These are phyloP conservation scores for Bemisia tabaci DNA, from an alignment of 1,140 invertebrate genomes.

Conservation along the genomic window DNA sequence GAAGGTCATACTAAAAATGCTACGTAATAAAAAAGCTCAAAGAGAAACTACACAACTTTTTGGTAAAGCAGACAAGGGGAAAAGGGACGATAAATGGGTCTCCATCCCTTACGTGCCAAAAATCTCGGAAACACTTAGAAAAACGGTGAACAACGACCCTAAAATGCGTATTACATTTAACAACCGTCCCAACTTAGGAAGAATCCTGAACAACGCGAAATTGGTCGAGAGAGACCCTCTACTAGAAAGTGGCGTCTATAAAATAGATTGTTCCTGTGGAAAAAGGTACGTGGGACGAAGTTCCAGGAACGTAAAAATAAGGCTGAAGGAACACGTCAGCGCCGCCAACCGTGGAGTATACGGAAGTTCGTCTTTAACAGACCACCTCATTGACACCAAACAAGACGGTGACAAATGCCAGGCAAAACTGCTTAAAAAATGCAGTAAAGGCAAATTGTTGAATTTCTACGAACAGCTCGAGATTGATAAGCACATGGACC, in stretches of 20 bases:
- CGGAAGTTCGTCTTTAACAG: not conserved
- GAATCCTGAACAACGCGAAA: not conserved
- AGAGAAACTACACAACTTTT: not conserved
- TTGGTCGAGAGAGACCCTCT: not conserved
- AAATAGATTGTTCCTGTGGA: not conserved
- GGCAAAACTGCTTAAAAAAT: not conserved
- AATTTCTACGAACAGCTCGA: not conserved
- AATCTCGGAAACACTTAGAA: not conserved
- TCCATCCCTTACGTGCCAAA: not conserved
- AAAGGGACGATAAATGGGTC: not conserved
- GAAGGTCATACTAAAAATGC: not conserved
- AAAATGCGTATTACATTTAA: not conserved
- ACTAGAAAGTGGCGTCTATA: not conserved
- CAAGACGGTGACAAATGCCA: not conserved
- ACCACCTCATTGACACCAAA: not conserved
- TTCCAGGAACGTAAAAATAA: not conserved
- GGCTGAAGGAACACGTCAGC: not conserved
- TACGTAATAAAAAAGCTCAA: not conserved
- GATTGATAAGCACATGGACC: not conserved
- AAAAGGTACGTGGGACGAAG: not conserved
- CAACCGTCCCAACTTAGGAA: not conserved
- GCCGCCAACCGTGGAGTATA: not conserved
- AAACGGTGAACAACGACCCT: not conserved
- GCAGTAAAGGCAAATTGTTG: not conserved
- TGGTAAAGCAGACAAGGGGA: not conserved